Conservation (phyloP, 2,113 vertebrate species). For the Himantopus leucocephalus region DNA sequence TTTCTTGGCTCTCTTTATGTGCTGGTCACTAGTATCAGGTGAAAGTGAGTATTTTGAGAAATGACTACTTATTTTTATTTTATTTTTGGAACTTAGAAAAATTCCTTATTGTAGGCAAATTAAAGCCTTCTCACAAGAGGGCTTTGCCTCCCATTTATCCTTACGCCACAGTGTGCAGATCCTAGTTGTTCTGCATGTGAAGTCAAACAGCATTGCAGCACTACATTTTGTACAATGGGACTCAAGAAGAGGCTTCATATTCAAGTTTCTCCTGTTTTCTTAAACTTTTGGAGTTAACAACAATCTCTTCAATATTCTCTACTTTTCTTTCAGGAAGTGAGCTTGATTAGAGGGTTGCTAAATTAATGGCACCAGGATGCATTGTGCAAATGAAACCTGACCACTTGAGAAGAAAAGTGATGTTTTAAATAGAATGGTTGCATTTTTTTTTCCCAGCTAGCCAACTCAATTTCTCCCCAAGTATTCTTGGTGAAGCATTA, state of each 20-base stretch:
- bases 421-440: not conserved
- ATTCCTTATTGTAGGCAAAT: not conserved
- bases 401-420: not conserved
- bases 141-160: not conserved
- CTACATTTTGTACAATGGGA: not conserved
- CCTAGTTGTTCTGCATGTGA: not conserved
- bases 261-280: not conserved
- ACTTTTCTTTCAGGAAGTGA: not conserved
- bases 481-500: not conserved
- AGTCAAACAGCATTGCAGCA: not conserved
- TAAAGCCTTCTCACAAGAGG: not conserved
- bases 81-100: not conserved
- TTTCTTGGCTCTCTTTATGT: not conserved
- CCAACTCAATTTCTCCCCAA: not conserved
- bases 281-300: not conserved
- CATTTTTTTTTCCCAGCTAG: not conserved
- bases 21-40: not conserved
- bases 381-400: not conserved
- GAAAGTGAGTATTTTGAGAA: not conserved
- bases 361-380: constrained; percentile 11
- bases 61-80: not conserved
- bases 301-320: not conserved
- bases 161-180: not conserved
- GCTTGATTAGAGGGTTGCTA: constrained; percentile 5
- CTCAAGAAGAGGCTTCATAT: not conserved